These are phyloP conservation scores for Philotrypesis tridentata DNA, from an alignment of 1,140 invertebrate species.

Conservation along the genomic window DNA sequence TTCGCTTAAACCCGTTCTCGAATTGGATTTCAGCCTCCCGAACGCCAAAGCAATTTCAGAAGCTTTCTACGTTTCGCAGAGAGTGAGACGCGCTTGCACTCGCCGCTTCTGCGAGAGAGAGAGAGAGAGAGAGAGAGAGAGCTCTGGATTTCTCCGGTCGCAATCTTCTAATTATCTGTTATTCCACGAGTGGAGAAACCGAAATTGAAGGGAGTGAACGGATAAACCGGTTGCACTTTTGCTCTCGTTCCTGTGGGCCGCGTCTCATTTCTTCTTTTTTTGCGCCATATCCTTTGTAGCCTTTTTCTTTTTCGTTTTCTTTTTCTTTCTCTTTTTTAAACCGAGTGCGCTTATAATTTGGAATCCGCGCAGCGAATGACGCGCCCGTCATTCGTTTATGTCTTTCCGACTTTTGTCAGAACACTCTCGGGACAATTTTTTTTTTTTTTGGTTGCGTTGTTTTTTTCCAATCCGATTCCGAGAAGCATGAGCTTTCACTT, in stretches of 20 bases:
- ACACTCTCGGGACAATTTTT: too few species aligned
- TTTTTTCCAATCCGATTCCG: too few species aligned
- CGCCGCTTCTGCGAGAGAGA: too few species aligned
- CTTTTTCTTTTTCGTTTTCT: too few species aligned
- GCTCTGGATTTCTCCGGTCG: not conserved
- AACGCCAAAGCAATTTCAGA: conserved; percentile 16
- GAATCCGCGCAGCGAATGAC: conserved; percentile 7
- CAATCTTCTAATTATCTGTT: conserved; percentile 45
- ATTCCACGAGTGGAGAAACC: conserved; percentile 24
- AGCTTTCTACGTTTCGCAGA: not conserved
- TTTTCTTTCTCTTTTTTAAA: too few species aligned
- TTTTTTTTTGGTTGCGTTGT: too few species aligned
- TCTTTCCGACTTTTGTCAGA: not conserved
- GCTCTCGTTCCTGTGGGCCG: conserved; percentile 31
- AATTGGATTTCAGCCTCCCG: too few species aligned
- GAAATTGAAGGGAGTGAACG: conserved; percentile 45
- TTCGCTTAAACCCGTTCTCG: too few species aligned
- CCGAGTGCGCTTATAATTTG: conserved; percentile 30
- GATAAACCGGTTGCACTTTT: conserved; percentile 45
- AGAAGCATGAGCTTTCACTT: too few species aligned
- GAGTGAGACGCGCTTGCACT: too few species aligned
- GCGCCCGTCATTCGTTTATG: conserved; percentile 14
- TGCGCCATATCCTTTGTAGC: not conserved
- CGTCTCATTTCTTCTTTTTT: conserved; percentile 4
- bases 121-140: too few species aligned